Base-by-base conservation (phyloP, 2,797 vertebrate genomes). In the Bucorvus abyssinicus region DNA sequence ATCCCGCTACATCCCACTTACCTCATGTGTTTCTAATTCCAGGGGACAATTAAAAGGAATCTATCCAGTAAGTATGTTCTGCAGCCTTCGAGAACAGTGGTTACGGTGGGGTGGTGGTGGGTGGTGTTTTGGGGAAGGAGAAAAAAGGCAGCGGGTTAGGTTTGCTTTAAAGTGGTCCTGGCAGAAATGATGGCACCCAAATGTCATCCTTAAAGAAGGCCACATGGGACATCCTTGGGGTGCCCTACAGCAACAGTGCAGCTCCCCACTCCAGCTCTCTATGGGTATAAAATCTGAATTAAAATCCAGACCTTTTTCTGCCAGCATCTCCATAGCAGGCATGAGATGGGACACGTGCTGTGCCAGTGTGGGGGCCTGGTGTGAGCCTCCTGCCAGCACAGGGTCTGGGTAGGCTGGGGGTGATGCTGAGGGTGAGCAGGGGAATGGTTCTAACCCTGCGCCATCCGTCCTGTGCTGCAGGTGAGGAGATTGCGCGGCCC, bases 31-130 rank as follows among this genome's bases (percentile, higher is more conserved):
- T 97, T 98, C 97, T 97, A 87, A 97, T 98, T 98, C 94, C 98
- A 99, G 99, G 99, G 99, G 82, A 98, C 96, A 95, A 99, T 99
- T 93, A 99, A 99, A 98, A 99, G 99, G 98, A 99, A 99, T 96
- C 98, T 99, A 94, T 99, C 99, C 96, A 98, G 99, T 99, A 98
- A 99, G 99, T 99, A 98, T 97, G 30, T 45, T 18, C 55, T 90
- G 71, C 82, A 94, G 93, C 94, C 93, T 94, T 34, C n/a, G 47
- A 84, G 69, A 93, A 15, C 61, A 77, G 92, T 76, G 11, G 7
- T 6, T 27, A 6, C 7, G 29, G 47, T 14, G 8, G 36, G 9
- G 15, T 15, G 30, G 45, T 4, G 63, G 52, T 4, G 38, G 38
- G 32, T 29, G 60, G 11, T 20, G 4, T 12, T 44, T 65, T 6